Evolutionary conservation across 2,797 vertebrate genomes (phyloP), one percentile per base, ranked within the genome.

Genomic region (Falco biarmicus): DNA sequence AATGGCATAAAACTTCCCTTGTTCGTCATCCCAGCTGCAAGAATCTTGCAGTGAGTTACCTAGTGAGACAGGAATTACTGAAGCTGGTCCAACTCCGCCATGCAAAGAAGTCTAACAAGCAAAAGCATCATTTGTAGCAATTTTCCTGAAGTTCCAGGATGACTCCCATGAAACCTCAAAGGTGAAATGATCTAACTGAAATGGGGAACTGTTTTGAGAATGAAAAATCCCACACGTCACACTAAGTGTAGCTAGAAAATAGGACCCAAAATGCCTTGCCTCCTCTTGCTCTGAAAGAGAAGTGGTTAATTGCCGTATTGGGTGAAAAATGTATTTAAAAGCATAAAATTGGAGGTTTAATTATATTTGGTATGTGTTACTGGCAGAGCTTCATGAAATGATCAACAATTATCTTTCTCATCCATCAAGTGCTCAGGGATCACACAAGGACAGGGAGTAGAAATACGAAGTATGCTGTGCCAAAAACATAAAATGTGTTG

Each of bases 351-450:
- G 60, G 78, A 89, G 45, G 68, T 78, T 96, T 97, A 96, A 97
- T 97, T 96, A 85, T 77, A 90, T 96, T 96, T 96, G 68, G 84
- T 96, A 83, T 89, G 76, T 89, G 56, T 80, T 93, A 78, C 90
- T 96, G 95, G 93, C 95, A 94, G 81, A 91, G 77, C 65, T 87
- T 95, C 89, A 92, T 91, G 81, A 96, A 97, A 96, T 96, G 94
- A 97, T 97, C 94, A 96, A 95, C 96, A 95, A 94, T 97, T 96
- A 95, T 96, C 89, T 92, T 96, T 91, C 91, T 91, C 95, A 96
- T 95, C 94, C 70, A 92, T 97, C 95, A 95, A 95, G 68, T 85
- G 93, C 79, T 92, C 82, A 84, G 87, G 84, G 93, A 96, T 95
- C 96, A 93, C 84, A 65, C 82, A 90, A 97, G 95, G 95, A 94